Evolutionary conservation across 2,797 vertebrate species (phyloP), one percentile per base, ranked within the genome.

Genomic region (Phyllotis vaccarum): DNA sequence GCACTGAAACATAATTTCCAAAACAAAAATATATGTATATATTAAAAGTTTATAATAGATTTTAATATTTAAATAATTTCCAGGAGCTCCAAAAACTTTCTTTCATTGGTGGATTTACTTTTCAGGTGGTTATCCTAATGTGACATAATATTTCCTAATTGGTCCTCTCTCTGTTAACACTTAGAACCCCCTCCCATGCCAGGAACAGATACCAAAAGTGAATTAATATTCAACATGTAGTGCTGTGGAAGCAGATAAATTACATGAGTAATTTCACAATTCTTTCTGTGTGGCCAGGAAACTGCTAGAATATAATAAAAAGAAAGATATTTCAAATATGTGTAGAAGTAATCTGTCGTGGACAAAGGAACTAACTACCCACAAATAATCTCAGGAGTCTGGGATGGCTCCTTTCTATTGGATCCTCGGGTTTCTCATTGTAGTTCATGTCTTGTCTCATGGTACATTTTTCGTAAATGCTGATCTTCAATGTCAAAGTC

Each of bases 181-280:
- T 96, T 95, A 78, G 2, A 17, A 2, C 0, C 21, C 58, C 46
- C 21, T 24, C 40, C 70, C 5, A 17, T 19, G 29, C 66, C 17
- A 31, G 22, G 22, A 54, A 81, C 74, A 81, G 37, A 17, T 87
- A 87, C 43, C n/a, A 83, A 76, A 24, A 46, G 68, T 82, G 40
- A 96, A 91, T 96, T 96, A 98, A 96, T 97, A 76, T 94, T 96
- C 89, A 91, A 96, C 93, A 93, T 80, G 2, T 74, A 29, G 87
- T 17, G 68, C 86, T 95, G 82, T 91, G 90, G 94, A 94, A 96
- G 29, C 85, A 49, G 52, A 37, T 97, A 95, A 89, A 93, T 78
- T 31, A 70, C 17, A 17, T 64, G 8, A 76, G 34, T 52, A 94
- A 86, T 95, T 22, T 88, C 62, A 95, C 92, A 95, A 76, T 80